Evolutionary conservation across 2,113 vertebrate genomes (phyloP).

Genomic region (Elephas maximus): DNA sequence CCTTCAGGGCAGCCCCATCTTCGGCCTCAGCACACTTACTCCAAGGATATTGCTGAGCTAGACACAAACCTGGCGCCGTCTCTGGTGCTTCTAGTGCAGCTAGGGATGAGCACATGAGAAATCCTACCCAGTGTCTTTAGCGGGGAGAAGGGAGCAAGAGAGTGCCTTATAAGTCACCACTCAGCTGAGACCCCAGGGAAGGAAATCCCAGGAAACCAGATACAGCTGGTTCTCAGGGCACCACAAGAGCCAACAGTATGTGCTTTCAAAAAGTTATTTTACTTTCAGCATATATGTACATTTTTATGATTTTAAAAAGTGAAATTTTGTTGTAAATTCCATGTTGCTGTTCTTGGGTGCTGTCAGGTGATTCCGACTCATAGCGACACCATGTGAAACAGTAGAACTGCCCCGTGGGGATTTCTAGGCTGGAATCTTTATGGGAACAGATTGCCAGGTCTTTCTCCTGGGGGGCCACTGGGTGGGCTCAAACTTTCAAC

Average conservation of each 20-base stretch:
- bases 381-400: background rate
- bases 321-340: constrained; percentile 61
- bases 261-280: background rate
- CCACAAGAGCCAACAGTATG: too few species aligned
- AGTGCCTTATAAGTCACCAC: background rate
- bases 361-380: background rate
- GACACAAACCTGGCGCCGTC: background rate
- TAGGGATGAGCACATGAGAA: background rate
- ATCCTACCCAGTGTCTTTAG: background rate
- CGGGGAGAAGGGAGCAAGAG: background rate
- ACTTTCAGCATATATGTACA: background rate
- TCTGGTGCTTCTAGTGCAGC: background rate
- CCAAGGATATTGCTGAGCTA: background rate
- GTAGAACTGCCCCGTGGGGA: background rate
- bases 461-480: background rate
- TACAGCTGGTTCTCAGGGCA: too few species aligned
- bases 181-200: background rate
- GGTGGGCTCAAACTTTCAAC: background rate
- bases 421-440: too few species aligned
- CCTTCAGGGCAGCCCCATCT: background rate
- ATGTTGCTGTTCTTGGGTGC: background rate
- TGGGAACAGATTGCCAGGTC: background rate
- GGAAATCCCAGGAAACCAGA: background rate
- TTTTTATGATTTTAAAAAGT: constrained; percentile 18
- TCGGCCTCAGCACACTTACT: background rate